phyloP scores from a whole-genome alignment of 2,797 vertebrate species.

The Myiothlypis coronata region DNA sequence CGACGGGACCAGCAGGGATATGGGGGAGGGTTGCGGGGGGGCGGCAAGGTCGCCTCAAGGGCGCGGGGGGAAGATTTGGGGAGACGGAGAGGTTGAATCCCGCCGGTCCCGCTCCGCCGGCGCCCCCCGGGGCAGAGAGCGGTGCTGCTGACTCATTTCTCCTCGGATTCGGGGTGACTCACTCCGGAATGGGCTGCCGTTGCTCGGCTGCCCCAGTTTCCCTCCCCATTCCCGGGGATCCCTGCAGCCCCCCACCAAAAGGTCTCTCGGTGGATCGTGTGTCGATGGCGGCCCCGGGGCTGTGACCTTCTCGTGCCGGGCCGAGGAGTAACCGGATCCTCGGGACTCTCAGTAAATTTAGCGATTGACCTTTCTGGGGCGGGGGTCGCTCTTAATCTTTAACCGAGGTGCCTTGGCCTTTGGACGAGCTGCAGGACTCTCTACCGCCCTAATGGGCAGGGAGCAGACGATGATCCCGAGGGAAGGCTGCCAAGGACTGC shows the following conservation, averaged over 20 bases:
- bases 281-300: background rate
- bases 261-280: slow-evolving; percentile 52
- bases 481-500: background rate
- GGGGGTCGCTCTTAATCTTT: slow-evolving; percentile 33
- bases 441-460: background rate
- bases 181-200: background rate
- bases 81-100: too few relatives aligned
- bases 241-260: background rate
- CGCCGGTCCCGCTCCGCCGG: background rate
- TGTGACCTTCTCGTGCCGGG: slow-evolving; percentile 35
- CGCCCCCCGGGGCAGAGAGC: background rate
- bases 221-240: background rate
- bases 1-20: background rate
- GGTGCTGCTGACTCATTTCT: slow-evolving; percentile 54
- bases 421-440: background rate
- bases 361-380: slow-evolving; percentile 70
- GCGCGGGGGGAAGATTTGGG: background rate
- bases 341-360: slow-evolving; percentile 70
- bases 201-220: background rate
- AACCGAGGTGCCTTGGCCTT: slow-evolving; percentile 50
- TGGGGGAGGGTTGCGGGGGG: background rate
- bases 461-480: background rate
- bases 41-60: background rate
- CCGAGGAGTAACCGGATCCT: slow-evolving; percentile 71
- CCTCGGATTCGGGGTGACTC: slow-evolving; percentile 18